Evolutionary conservation across 2,888 invertebrate genomes (phyloP).

Genomic region (Phragmatobia fuliginosa): DNA sequence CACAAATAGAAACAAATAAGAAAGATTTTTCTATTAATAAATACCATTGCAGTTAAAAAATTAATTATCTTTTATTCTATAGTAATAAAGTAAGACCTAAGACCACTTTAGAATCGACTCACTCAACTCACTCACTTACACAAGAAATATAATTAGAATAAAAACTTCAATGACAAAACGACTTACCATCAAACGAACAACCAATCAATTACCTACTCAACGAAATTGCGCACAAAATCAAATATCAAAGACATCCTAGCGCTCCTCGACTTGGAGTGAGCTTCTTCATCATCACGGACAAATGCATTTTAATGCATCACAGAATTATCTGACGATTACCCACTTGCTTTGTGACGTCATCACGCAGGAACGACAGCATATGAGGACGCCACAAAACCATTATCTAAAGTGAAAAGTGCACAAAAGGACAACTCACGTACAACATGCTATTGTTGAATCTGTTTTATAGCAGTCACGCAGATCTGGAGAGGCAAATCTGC

Average conservation of each 20-base stretch:
- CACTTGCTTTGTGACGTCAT: constrained; percentile 82
- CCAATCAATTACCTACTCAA: constrained; percentile 24
- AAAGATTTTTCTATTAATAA: neutral
- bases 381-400: constrained; percentile 58
- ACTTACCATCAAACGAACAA: constrained; percentile 15
- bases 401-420: constrained; percentile 64
- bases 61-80: neutral
- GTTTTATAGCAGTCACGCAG: constrained; percentile 28
- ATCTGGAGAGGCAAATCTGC: neutral
- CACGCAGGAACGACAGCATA: constrained; percentile 57
- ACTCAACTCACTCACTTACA: neutral
- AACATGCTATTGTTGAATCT: constrained; percentile 47
- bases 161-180: neutral
- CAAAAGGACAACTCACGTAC: constrained; percentile 39
- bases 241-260: constrained; percentile 18
- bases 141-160: neutral
- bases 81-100: neutral
- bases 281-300: constrained; percentile 44
- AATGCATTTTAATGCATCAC: constrained; percentile 79
- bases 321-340: constrained; percentile 83
- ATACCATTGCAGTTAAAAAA: neutral
- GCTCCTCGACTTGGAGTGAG: neutral
- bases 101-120: neutral
- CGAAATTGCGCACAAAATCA: constrained; percentile 9
- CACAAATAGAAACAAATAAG: neutral